Percentiles rank a stretch among this genome's conserved stretches.
Evolutionary conservation across 2,888 invertebrate species (phyloP).

Genomic region (Ectropis crepuscularia): DNA sequence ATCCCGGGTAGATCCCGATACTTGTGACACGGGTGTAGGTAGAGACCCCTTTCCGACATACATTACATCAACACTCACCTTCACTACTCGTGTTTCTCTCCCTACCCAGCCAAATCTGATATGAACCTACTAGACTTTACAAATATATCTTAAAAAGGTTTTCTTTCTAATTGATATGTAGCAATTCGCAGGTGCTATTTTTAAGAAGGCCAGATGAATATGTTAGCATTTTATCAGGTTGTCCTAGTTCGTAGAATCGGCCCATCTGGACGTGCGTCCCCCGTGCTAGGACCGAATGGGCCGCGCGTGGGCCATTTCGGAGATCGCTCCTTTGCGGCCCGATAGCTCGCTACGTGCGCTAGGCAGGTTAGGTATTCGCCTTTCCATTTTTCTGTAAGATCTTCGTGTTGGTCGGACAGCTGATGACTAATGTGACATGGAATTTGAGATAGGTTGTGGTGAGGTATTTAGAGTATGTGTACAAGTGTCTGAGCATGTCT

Average conservation of each 20-base stretch:
- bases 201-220: not conserved
- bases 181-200: no score
- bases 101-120: no score
- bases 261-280: slow-evolving; percentile 49
- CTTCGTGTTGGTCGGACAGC: not conserved
- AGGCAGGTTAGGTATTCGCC: slow-evolving; percentile 31
- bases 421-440: slow-evolving; percentile 7
- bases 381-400: slow-evolving; percentile 24
- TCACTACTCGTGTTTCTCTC: no score
- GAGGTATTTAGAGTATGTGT: not conserved
- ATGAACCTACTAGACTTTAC: no score
- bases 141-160: no score
- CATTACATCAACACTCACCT: no score
- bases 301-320: slow-evolving; percentile 60
- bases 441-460: slow-evolving; percentile 5
- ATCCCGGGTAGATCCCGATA: no score
- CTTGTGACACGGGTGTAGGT: no score
- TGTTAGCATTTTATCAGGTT: slow-evolving; percentile 38
- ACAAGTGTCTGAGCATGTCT: not conserved
- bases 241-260: slow-evolving; percentile 50
- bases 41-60: no score
- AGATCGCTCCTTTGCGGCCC: slow-evolving; percentile 53
- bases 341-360: slow-evolving; percentile 44
- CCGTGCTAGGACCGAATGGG: slow-evolving; percentile 52
- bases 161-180: no score